Conservation (phyloP, 2,888 invertebrate species). For the Eurois occulta region DNA sequence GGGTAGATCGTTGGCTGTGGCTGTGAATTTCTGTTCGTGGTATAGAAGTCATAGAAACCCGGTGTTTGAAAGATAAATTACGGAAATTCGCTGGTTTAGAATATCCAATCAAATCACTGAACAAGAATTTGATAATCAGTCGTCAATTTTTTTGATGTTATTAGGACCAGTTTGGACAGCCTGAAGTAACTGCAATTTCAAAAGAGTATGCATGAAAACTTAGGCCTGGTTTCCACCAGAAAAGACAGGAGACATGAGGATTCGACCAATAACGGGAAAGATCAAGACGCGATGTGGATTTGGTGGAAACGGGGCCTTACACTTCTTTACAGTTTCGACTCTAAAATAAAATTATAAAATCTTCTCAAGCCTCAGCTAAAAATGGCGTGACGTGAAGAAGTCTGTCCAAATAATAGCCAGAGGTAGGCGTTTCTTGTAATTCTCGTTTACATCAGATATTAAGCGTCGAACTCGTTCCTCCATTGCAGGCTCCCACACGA, state of each 20-base stretch:
- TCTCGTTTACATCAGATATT: constrained; percentile 61
- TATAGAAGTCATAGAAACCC: not conserved
- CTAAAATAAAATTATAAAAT: not conserved
- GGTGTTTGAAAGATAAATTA: not conserved
- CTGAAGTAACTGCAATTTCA: not conserved
- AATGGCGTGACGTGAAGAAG: constrained; percentile 36
- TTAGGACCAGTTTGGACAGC: not conserved
- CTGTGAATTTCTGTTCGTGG: not conserved
- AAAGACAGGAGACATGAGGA: not conserved
- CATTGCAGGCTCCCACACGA: constrained; percentile 57
- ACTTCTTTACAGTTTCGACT: not conserved
- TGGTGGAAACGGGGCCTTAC: too few relatives aligned
- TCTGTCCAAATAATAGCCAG: constrained; percentile 39
- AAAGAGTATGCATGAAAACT: not conserved
- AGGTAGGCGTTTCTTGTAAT: constrained; percentile 57
- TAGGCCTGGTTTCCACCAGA: not conserved
- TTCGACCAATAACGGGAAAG: not conserved
- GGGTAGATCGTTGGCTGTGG: constrained; percentile 2
- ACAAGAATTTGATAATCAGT: not conserved
- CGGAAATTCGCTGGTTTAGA: not conserved
- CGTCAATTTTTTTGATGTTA: not conserved
- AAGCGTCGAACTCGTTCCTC: constrained; percentile 56
- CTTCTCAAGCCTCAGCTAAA: constrained; percentile 22
- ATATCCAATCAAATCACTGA: not conserved
- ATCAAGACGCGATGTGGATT: not conserved